Evolutionary conservation across 2,797 vertebrate genomes (phyloP).

Genomic region (Neosalanx taihuensis): DNA sequence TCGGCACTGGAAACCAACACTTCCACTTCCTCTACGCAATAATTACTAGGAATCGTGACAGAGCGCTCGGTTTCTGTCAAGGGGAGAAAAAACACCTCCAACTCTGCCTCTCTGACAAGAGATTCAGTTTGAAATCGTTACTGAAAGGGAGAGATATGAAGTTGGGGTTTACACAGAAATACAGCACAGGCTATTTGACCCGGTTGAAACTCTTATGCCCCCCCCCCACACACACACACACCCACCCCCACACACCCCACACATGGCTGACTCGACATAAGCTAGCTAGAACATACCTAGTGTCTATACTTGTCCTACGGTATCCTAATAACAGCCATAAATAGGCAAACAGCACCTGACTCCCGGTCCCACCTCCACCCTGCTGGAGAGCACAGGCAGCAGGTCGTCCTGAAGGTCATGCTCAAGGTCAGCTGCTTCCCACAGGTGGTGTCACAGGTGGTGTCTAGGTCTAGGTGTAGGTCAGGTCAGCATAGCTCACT

Average conservation of each 20-base stretch:
- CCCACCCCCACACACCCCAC: conserved; percentile 3
- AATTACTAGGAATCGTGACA: conserved; percentile 37
- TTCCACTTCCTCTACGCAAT: conserved; percentile 48
- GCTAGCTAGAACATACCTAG: not conserved
- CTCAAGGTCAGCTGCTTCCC: no score
- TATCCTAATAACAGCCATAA: conserved; percentile 30
- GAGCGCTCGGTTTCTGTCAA: conserved; percentile 38
- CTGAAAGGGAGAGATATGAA: not conserved
- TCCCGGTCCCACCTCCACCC: no score
- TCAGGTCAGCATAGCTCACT: no score
- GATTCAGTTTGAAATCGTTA: not conserved
- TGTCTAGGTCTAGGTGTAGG: no score
- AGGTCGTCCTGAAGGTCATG: no score
- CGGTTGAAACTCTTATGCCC: not conserved
- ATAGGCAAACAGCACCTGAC: conserved; percentile 20
- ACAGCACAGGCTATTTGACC: not conserved
- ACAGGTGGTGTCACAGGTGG: no score
- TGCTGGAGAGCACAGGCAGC: no score
- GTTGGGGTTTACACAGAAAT: not conserved
- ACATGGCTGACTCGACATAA: conserved; percentile 13
- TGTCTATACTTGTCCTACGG: conserved; percentile 34
- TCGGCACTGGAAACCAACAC: conserved; percentile 16
- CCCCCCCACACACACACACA: not conserved
- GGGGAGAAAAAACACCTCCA: not conserved
- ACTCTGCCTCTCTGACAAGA: no score